A percentile compares a stretch with the other conserved stretches of the same genome.
phyloP scores from a whole-genome alignment of 2,113 vertebrate genomes.

The Oncorhynchus masou region DNA sequence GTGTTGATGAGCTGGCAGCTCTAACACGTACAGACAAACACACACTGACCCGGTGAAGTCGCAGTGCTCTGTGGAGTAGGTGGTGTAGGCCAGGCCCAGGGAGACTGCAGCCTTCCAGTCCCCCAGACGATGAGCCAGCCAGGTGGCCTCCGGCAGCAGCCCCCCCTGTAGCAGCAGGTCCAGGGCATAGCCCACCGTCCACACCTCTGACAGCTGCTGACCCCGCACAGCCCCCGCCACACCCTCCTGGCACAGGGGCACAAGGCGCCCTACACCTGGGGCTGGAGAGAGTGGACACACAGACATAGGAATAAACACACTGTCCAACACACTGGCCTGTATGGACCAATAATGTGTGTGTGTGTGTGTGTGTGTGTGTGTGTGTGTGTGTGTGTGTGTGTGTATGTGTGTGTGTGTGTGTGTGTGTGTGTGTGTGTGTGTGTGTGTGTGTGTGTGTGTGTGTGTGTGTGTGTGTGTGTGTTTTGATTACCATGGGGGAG shows the following conservation, averaged over 20 bases:
- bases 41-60: slow-evolving; percentile 71
- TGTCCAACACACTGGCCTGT: neutral
- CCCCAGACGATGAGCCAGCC: slow-evolving; percentile 86
- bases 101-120: slow-evolving; percentile 90
- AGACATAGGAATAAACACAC: slow-evolving; percentile 4
- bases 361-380: neutral
- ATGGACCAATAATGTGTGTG: neutral
- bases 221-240: slow-evolving; percentile 75
- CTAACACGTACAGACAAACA: neutral
- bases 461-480: neutral
- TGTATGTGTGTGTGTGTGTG: neutral
- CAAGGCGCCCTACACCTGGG: slow-evolving; percentile 59
- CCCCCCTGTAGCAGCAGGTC: slow-evolving; percentile 88
- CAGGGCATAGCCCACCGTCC: slow-evolving; percentile 88
- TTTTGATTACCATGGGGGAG: slow-evolving; percentile 71
- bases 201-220: slow-evolving; percentile 85
- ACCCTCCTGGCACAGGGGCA: slow-evolving; percentile 76
- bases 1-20: neutral
- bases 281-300: slow-evolving; percentile 57
- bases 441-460: neutral
- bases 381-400: neutral
- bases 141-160: slow-evolving; percentile 87
- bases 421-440: neutral
- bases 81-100: slow-evolving; percentile 80
- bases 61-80: slow-evolving; percentile 62